Percentiles rank a stretch among this genome's conserved stretches.
phyloP scores from a whole-genome alignment of 2,888 invertebrate genomes.

The Oligia fasciuncula region DNA sequence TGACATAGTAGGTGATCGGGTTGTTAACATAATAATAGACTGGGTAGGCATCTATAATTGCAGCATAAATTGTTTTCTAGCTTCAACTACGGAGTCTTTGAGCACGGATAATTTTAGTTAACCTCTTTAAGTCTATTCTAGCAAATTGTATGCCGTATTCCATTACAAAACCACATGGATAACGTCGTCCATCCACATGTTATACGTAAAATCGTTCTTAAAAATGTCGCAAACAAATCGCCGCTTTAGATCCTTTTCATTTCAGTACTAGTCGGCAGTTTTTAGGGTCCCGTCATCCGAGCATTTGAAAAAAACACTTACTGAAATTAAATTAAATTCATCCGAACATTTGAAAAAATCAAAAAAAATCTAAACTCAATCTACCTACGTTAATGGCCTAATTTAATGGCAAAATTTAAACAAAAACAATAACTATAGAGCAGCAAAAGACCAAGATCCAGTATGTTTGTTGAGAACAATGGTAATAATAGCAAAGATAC shows the following conservation, averaged over 20 bases:
- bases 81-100: not conserved
- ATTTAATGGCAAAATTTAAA: not conserved
- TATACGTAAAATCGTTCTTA: slow-evolving; percentile 56
- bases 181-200: slow-evolving; percentile 44
- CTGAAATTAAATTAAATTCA: not conserved
- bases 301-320: not conserved
- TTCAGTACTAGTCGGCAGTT: slow-evolving; percentile 53
- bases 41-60: too few relatives aligned
- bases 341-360: not conserved
- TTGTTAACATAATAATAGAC: not conserved
- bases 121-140: not conserved
- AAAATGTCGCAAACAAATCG: slow-evolving; percentile 67
- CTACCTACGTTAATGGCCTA: not conserved
- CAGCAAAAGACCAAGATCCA: not conserved
- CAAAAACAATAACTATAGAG: not conserved
- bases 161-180: slow-evolving; percentile 21
- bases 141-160: not conserved
- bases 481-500: not conserved
- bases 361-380: not conserved
- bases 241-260: slow-evolving; percentile 66
- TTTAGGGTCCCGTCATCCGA: slow-evolving; percentile 49
- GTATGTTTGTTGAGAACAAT: not conserved
- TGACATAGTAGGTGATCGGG: too few relatives aligned
- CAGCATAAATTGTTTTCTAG: too few relatives aligned
- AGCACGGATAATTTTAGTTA: not conserved